Conservation (phyloP, 37 sponge, comb jelly and placozoan genomes). For the Beroe forskalii region DNA sequence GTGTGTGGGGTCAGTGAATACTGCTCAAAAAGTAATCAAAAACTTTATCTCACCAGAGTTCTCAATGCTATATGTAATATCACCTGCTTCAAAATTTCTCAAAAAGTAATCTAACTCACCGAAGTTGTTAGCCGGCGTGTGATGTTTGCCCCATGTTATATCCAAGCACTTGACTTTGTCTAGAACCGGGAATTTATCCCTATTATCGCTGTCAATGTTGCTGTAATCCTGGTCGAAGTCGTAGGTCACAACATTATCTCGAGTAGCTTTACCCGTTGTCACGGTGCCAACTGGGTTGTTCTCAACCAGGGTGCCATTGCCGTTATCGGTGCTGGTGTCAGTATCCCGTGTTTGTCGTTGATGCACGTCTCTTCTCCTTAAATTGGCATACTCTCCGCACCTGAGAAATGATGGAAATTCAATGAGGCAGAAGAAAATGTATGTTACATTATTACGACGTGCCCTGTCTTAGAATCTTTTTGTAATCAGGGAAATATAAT, state of each 20-base stretch:
- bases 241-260: background rate
- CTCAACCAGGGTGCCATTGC: background rate
- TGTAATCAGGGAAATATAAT: no score
- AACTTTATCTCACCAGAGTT: no score
- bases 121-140: constrained; percentile 24
- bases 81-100: no score
- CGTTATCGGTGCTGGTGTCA: background rate
- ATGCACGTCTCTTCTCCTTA: background rate
- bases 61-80: no score
- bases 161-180: constrained; percentile 47
- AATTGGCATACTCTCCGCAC: constrained; percentile 1
- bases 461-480: no score
- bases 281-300: background rate
- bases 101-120: no score
- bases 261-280: background rate
- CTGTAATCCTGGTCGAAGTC: background rate
- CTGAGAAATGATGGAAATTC: background rate
- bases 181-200: background rate
- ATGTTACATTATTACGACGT: no score
- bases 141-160: constrained; percentile 1
- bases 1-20: no score
- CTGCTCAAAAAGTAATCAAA: no score
- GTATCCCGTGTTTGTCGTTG: background rate
- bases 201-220: background rate
- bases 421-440: no score